Evolutionary conservation across 2,113 vertebrate genomes (phyloP).

Genomic region (Osmerus eperlanus): DNA sequence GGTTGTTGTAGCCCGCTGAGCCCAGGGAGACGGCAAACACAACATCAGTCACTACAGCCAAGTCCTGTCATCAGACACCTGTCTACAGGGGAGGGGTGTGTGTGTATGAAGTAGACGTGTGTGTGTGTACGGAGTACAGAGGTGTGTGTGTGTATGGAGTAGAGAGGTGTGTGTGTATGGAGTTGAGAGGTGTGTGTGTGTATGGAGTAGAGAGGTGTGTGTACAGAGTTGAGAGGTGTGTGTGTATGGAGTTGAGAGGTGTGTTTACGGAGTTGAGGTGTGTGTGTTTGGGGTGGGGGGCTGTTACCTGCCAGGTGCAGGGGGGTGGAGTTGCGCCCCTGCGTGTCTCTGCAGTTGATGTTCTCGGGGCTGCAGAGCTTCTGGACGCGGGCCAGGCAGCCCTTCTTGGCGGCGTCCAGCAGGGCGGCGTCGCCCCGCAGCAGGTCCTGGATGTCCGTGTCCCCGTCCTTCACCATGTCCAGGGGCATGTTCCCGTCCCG

Average conservation of each 20-base stretch:
- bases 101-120: too few relatives aligned
- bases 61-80: not conserved
- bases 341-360: slow-evolving; percentile 97
- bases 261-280: too few relatives aligned
- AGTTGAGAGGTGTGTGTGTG: too few relatives aligned
- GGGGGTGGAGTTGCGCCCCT: slow-evolving; percentile 95
- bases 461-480: slow-evolving; percentile 97
- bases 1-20: slow-evolving; percentile 95
- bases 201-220: too few relatives aligned
- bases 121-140: too few relatives aligned
- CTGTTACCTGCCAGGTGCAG: slow-evolving; percentile 89
- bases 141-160: too few relatives aligned
- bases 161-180: too few relatives aligned
- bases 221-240: too few relatives aligned
- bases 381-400: slow-evolving; percentile 94
- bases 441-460: slow-evolving; percentile 97
- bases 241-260: too few relatives aligned
- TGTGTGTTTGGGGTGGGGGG: not conserved
- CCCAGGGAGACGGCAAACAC: slow-evolving; percentile 2
- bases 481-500: slow-evolving; percentile 95
- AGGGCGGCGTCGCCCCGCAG: slow-evolving; percentile 92
- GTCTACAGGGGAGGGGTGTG: too few relatives aligned
- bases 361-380: slow-evolving; percentile 96
- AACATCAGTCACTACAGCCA: not conserved
- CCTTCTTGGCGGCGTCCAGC: slow-evolving; percentile 96